phyloP scores from a whole-genome alignment of 2,797 vertebrate species.

The Simalia tracyae region DNA sequence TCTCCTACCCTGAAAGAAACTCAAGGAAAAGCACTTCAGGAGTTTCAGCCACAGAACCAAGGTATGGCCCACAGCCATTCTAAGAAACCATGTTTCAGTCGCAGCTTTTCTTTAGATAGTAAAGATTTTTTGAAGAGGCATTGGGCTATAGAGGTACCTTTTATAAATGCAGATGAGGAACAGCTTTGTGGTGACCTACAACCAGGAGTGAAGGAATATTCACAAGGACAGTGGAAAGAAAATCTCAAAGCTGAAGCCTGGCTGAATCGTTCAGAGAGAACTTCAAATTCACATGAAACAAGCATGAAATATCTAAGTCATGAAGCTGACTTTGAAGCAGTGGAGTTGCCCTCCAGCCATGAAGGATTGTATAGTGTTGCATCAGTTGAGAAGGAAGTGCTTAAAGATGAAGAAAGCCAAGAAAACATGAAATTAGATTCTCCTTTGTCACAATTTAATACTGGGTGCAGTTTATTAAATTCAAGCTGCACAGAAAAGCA shows the following conservation, averaged over 20 bases:
- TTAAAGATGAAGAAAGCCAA: slow-evolving; percentile 32
- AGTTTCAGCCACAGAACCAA: slow-evolving; percentile 56
- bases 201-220: slow-evolving; percentile 45
- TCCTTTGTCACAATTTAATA: slow-evolving; percentile 35
- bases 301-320: slow-evolving; percentile 14
- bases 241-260: slow-evolving; percentile 50
- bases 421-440: slow-evolving; percentile 37
- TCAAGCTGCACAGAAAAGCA: slow-evolving; percentile 39
- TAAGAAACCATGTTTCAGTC: slow-evolving; percentile 75
- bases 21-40: slow-evolving; percentile 67
- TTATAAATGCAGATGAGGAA: slow-evolving; percentile 57
- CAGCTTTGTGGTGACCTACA: slow-evolving; percentile 27
- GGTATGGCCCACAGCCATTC: slow-evolving; percentile 55
- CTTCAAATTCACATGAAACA: slow-evolving; percentile 43
- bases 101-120: slow-evolving; percentile 78
- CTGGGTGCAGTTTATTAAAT: slow-evolving; percentile 33
- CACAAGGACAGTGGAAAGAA: slow-evolving; percentile 21
- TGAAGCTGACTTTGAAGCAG: slow-evolving; percentile 20
- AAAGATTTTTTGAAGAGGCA: slow-evolving; percentile 68
- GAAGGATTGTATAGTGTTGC: slow-evolving; percentile 31
- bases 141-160: slow-evolving; percentile 67
- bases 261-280: slow-evolving; percentile 49
- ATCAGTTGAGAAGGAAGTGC: slow-evolving; percentile 37
- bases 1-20: slow-evolving; percentile 86
- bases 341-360: slow-evolving; percentile 26